These are phyloP conservation scores for Epizoanthus illoricatus DNA, from an alignment of 92 coral and sea anemone genomes.

Conservation along the genomic window DNA sequence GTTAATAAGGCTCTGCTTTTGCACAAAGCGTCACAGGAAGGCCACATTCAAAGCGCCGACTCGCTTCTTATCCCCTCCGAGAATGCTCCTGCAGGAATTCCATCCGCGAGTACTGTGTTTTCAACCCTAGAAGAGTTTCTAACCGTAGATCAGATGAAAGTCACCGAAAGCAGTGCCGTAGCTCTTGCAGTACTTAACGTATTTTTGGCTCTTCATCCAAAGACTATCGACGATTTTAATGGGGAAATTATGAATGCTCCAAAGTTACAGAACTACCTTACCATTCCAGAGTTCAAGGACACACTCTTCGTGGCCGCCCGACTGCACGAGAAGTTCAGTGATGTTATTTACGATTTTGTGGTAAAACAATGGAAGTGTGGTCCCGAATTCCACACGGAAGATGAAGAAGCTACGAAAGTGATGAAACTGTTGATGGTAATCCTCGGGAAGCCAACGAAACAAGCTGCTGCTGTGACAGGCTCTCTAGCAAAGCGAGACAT, in stretches of 20 bases:
- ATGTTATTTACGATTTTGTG: conserved; percentile 72
- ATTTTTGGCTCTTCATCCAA: conserved; percentile 63
- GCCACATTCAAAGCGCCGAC: neutral
- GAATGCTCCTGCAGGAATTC: conserved; percentile 1
- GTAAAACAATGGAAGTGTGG: conserved; percentile 59
- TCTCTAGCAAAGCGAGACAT: conserved; percentile 42
- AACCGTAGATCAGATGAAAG: conserved; percentile 59
- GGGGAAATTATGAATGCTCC: conserved; percentile 23
- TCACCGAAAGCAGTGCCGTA: conserved; percentile 77
- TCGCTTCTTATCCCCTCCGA: neutral
- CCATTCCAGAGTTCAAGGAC: conserved; percentile 56
- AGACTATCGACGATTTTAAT: neutral
- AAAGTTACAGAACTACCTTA: conserved; percentile 47
- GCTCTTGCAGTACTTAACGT: conserved; percentile 71
- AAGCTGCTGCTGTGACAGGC: conserved; percentile 72
- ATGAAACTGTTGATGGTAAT: conserved; percentile 74
- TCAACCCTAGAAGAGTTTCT: conserved; percentile 56
- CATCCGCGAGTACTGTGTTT: conserved; percentile 46
- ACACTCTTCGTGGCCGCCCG: conserved; percentile 66
- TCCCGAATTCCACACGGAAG: conserved; percentile 59
- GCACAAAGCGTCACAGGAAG: conserved; percentile 35
- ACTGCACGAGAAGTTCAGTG: conserved; percentile 62
- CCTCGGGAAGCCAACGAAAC: conserved; percentile 81
- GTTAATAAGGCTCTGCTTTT: conserved; percentile 54
- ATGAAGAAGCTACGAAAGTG: conserved; percentile 57